Conservation (phyloP, 1,140 invertebrate species). For the Platyura marginata region DNA sequence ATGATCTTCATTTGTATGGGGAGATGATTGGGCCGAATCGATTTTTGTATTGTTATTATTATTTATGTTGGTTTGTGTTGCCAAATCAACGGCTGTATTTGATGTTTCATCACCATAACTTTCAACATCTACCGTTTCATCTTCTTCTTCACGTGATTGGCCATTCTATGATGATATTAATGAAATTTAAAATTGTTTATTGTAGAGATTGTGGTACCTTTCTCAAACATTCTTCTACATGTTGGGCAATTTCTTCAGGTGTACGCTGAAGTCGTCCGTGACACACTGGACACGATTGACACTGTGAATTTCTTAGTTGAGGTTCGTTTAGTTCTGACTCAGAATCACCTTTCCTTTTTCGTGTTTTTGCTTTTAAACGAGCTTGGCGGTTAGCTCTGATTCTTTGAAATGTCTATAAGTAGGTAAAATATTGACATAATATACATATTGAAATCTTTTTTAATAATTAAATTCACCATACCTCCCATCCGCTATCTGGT, state of each 20-base stretch:
- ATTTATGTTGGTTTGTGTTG: slow-evolving; percentile 1
- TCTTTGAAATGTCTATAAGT: slow-evolving; percentile 48
- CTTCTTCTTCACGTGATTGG: slow-evolving; percentile 21
- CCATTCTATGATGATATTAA: not conserved
- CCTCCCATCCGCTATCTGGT: slow-evolving; percentile 59
- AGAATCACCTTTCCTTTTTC: slow-evolving; percentile 51
- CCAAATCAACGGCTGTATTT: slow-evolving; percentile 3
- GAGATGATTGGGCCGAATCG: slow-evolving; percentile 9
- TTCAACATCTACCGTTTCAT: slow-evolving; percentile 33
- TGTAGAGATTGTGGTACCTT: slow-evolving; percentile 18
- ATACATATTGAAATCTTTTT: no score
- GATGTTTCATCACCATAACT: slow-evolving; percentile 21
- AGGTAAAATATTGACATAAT: not conserved
- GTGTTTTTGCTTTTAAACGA: slow-evolving; percentile 29
- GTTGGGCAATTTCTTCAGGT: slow-evolving; percentile 50
- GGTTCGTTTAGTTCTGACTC: slow-evolving; percentile 23
- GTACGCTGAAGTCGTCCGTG: slow-evolving; percentile 36
- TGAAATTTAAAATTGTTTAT: slow-evolving; percentile 3
- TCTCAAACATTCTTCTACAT: slow-evolving; percentile 48
- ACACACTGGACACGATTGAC: slow-evolving; percentile 55
- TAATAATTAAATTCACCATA: slow-evolving; percentile 9
- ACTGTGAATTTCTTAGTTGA: slow-evolving; percentile 15
- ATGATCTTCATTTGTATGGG: slow-evolving; percentile 1
- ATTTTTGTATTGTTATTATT: slow-evolving; percentile 17
- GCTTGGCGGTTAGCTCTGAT: slow-evolving; percentile 65